Conservation (phyloP, 2,888 invertebrate genomes). For the Clostera curtula region DNA sequence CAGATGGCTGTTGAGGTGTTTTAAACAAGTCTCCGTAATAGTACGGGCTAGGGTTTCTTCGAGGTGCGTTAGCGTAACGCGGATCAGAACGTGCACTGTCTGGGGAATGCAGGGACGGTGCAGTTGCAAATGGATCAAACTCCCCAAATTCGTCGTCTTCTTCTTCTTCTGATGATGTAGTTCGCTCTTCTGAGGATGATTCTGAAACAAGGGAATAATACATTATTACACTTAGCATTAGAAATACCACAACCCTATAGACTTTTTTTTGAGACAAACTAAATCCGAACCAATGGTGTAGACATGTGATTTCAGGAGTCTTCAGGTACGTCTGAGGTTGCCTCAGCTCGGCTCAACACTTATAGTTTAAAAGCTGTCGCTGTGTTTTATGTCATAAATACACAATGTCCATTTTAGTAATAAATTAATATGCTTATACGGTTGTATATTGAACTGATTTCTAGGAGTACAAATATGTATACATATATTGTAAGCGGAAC, state of each 20-base stretch:
- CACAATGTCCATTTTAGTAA: no score
- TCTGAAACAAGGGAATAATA: conserved; percentile 44
- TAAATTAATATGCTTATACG: no score
- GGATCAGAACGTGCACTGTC: conserved; percentile 78
- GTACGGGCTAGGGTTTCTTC: conserved; percentile 86
- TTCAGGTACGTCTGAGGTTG: conserved; percentile 33
- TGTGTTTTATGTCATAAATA: no score
- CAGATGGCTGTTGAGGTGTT: conserved; percentile 54
- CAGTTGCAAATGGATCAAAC: conserved; percentile 64
- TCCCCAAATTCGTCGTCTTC: conserved; percentile 75
- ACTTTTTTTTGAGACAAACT: conserved; percentile 29
- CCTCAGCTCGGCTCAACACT: conserved; percentile 40
- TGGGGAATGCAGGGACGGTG: conserved; percentile 79
- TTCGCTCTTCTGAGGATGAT: conserved; percentile 57
- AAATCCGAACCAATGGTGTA: conserved; percentile 35
- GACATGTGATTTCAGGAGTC: conserved; percentile 32
- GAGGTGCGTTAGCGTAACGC: conserved; percentile 71
- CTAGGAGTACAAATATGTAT: no score
- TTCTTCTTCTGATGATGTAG: conserved; percentile 74
- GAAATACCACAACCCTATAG: conserved; percentile 1
- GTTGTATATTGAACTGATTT: no score
- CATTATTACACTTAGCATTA: neutral
- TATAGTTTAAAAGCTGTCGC: no score
- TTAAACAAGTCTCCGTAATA: conserved; percentile 86
- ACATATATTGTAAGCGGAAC: no score